Evolutionary conservation across 92 coral and sea anemone species (phyloP), one percentile per base, ranked within the genome.

Genomic region (Epizoanthus illoricatus): DNA sequence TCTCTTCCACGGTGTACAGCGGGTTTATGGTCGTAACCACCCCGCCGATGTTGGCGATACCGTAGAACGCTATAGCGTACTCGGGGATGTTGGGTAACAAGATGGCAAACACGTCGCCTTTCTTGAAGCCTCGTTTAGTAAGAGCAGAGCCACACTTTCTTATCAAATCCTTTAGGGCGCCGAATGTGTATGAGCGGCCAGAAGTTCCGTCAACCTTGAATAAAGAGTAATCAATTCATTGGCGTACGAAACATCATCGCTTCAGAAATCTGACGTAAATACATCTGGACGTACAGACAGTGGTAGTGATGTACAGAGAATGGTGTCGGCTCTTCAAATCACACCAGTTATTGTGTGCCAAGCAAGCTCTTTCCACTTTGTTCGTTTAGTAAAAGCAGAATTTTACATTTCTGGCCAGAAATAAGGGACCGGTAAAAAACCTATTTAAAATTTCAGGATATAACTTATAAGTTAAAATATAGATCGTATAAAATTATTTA

Each of bases 51-150:
- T 65, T 76, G 17, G 85, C 59, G 57, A 88, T 84, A 6, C 93
- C 92, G 41, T 80, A 89, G 59, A 85, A 89, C 11, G 88, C 84
- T 45, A 95, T 87, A 1, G 97, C 92, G 61, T 69, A 95, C 73
- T 95, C 93, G 20, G 88, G 89, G 28, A 92, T 78, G 85, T 95
- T 95, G 16, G 94, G 93, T 16, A 81, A 83, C 55, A 90, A 24
- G 19, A 92, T 81, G 41, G 95, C 97, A 69, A 88, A 89, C 19
- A 95, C 95, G 43, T 95, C 95, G 47, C 97, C 94, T 87, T 90
- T 89, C 78, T 86, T 93, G 76, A 92, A 89, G 21, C 97, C 97
- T 85, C 84, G 85, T 45, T 78, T 86, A 42, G 92, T 74, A 74
- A 92, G 87, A n/a, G 93, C 93, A 24, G 98, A 89, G 65, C 89